Evolutionary conservation across 1,140 invertebrate genomes (phyloP), one percentile per base, ranked within the genome.

Genomic region (Triops longicaudatus): DNA sequence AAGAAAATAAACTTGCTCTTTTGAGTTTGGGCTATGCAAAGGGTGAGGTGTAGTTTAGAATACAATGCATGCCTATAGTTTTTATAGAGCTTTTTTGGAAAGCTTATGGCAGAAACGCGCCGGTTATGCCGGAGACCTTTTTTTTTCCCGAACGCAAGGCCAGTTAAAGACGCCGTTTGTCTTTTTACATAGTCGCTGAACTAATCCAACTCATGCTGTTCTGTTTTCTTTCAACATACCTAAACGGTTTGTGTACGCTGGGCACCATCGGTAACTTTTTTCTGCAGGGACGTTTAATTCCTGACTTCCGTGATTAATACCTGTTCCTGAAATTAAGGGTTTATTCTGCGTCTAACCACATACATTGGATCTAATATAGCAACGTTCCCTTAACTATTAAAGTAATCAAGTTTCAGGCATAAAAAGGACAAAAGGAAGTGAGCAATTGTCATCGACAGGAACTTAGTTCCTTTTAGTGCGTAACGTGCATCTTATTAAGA

Each of bases 51-150:
- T 63, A 63, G 17, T 63, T 63, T 63, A 63, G 17, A 63, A 63
- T 63, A 63, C 50, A 63, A 63, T 63, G 50, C 50, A 9, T 63
- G 50, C 50, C 50, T 63, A 63, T 63, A 63, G 50, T 63, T 17
- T 63, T 63, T 22, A 7, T 63, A n/a, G 2, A 37, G 0, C 14
- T 63, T 63, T 63, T 63, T 63, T 63, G 14, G 50, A 63, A 22
- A n/a, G 50, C 17, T 63, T 63, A 37, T 37, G 31, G 31, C 10
- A 22, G 14, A 63, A 63, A 6, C 50, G 14, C 50, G 50, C 50
- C 17, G 17, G 50, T 17, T 63, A 63, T 63, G 14, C 50, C 50
- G 17, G 50, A 22, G 22, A 14, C 31, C 31, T 7, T 37, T 37
- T 37, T 63, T 63, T 63, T 22, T 17, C 14, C 14, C 22, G 50